Percentiles rank a stretch among this genome's conserved stretches.
phyloP scores from a whole-genome alignment of 2,113 vertebrate genomes.

The Gallinago media region DNA sequence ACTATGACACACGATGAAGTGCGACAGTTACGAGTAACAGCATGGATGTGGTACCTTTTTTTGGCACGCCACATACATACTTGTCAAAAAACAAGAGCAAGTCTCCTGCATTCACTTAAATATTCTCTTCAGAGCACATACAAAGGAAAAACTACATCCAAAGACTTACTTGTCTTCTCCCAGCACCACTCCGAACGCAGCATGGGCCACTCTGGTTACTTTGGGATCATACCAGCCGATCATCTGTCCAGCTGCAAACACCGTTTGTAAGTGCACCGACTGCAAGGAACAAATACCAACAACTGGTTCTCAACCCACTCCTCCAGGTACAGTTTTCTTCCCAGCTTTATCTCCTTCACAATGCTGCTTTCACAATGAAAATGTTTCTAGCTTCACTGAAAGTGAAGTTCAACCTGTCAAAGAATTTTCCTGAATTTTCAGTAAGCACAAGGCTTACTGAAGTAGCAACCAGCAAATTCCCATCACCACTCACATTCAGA shows the following conservation, averaged over 20 bases:
- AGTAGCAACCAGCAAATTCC: neutral
- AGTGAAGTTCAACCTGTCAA: neutral
- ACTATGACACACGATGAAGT: neutral
- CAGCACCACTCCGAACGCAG: slow-evolving; percentile 94
- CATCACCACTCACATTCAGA: neutral
- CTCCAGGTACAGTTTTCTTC: neutral
- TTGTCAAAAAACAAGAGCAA: neutral
- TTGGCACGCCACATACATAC: neutral
- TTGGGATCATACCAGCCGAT: slow-evolving; percentile 94
- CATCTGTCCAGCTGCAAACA: slow-evolving; percentile 90
- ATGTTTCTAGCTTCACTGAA: neutral
- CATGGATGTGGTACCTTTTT: neutral
- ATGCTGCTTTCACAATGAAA: neutral
- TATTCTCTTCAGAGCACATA: neutral
- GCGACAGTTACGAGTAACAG: neutral
- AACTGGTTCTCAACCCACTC: neutral
- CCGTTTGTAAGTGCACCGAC: slow-evolving; percentile 87
- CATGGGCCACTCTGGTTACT: slow-evolving; percentile 89
- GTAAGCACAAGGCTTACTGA: neutral
- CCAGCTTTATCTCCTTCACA: neutral
- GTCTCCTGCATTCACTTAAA: neutral
- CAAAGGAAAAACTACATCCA: neutral
- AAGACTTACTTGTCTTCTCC: slow-evolving; percentile 96
- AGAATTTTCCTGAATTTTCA: neutral
- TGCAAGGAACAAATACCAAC: slow-evolving; percentile 57